Evolutionary conservation across 1,140 invertebrate species (phyloP), one percentile per base, ranked within the genome.

Genomic region (Formica selysi): DNA sequence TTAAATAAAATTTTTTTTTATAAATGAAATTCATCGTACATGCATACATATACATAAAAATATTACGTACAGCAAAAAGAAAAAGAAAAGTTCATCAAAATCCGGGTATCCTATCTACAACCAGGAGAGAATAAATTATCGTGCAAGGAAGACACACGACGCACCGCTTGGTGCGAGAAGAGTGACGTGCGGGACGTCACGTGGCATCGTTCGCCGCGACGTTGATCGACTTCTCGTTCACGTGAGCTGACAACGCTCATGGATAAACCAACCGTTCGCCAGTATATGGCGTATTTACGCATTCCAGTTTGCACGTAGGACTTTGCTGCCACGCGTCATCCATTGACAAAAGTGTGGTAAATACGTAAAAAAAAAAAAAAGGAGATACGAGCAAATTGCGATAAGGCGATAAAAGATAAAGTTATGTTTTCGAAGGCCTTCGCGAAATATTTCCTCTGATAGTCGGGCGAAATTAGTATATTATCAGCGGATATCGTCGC

Each of bases 231-330:
- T 61, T 73, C 76, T 70, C 64, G n/a, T 73, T 71, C 26, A 11
- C 51, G 5, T 36, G 36, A 16, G 2, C n/a, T 19, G 61, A 67
- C 59, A 62, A 68, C 76, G 36, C 67, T 67, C 67, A 41, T 38
- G 19, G 19, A 41, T 26, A 22, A 51, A 26, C 32, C n/a, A 32
- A 62, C 16, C 61, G 19, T 41, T 44, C 22, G 57, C 16, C 36
- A 29, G n/a, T 19, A 22, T 32, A 44, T 51, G 7, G 16, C 5
- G 10, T 8, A 61, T 73, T 59, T 83, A 83, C 76, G 68, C 57
- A 83, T 83, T 74, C 13, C 79, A 83, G 79, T 83, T 74, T 83
- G 79, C 79, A 83, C 79, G 68, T 74, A 83, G 57, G 13, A 70
- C 62, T 36, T 38, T 32, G 2, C n/a, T n/a, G 6, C 26, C 26